phyloP scores from a whole-genome alignment of 2,888 invertebrate genomes.

The Noctua janthe region DNA sequence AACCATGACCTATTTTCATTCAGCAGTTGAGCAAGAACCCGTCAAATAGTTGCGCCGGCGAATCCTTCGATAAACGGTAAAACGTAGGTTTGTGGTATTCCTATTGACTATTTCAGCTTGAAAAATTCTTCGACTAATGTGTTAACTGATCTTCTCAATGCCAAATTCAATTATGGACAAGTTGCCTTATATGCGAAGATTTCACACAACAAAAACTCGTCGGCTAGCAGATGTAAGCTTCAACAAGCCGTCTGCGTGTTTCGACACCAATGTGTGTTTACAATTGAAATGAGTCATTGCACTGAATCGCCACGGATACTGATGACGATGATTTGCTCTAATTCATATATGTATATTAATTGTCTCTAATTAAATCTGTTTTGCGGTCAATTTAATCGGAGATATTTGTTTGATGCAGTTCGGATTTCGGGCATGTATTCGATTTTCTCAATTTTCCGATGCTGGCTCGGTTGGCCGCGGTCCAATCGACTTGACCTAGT shows the following conservation, averaged over 20 bases:
- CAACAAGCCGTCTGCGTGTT: constrained; percentile 38
- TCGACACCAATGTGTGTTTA: constrained; percentile 57
- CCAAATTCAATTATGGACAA: constrained; percentile 32
- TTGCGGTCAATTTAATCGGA: constrained; percentile 41
- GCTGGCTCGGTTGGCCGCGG: constrained; percentile 48
- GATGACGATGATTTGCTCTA: constrained; percentile 53
- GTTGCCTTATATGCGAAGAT: constrained; percentile 56
- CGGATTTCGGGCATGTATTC: constrained; percentile 9
- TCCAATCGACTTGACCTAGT: constrained; percentile 65
- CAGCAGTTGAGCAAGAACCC: constrained; percentile 37
- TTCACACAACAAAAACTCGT: constrained; percentile 51
- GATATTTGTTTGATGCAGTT: constrained; percentile 34
- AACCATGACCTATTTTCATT: constrained; percentile 56
- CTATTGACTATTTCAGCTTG: constrained; percentile 25
- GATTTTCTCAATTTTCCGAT: constrained; percentile 34
- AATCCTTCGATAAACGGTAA: constrained; percentile 23
- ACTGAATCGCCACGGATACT: constrained; percentile 48
- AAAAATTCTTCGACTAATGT: constrained; percentile 27
- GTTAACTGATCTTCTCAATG: constrained; percentile 37
- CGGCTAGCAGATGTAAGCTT: constrained; percentile 44
- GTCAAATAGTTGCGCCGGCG: constrained; percentile 30
- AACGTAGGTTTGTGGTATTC: constrained; percentile 13
- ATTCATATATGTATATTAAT: constrained; percentile 47
- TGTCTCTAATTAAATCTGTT: constrained; percentile 41
- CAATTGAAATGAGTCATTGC: constrained; percentile 61